Conservation (phyloP, 2,113 vertebrate genomes). For the Lota lota region DNA sequence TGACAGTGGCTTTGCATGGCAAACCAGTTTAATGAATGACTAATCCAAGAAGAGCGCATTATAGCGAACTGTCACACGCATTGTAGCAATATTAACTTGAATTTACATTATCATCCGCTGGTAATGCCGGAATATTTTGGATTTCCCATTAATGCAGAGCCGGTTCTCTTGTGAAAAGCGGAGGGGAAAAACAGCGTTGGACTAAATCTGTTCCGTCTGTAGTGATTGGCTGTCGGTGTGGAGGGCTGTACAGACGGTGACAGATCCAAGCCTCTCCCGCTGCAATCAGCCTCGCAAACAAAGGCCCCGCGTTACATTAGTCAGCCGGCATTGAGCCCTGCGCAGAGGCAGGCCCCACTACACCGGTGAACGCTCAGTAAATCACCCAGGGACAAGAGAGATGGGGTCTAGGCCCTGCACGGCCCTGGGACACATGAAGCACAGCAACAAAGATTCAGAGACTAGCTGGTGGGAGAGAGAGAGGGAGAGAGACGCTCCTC, state of each 20-base stretch:
- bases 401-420: conserved; percentile 50
- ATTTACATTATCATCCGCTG: conserved; percentile 82
- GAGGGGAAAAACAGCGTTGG: conserved; percentile 56
- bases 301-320: conserved; percentile 63
- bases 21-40: conserved; percentile 80
- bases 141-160: conserved; percentile 72
- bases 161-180: conserved; percentile 63
- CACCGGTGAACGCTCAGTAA: conserved; percentile 66
- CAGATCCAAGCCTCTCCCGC: conserved; percentile 66
- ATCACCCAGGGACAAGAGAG: conserved; percentile 68
- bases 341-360: conserved; percentile 65
- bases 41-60: conserved; percentile 77
- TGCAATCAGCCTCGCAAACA: conserved; percentile 72
- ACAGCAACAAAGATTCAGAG: conserved; percentile 59
- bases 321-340: conserved; percentile 45
- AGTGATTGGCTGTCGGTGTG: conserved; percentile 63
- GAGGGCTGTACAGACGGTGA: conserved; percentile 60
- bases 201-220: conserved; percentile 63
- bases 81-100: conserved; percentile 80
- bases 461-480: no score
- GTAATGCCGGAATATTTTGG: conserved; percentile 78
- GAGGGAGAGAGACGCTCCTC: conserved; percentile 32
- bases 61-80: conserved; percentile 78
- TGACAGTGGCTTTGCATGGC: conserved; percentile 81
- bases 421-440: conserved; percentile 57